Evolutionary conservation across 2,113 vertebrate genomes (phyloP).

Genomic region (Ammodytes marinus): DNA sequence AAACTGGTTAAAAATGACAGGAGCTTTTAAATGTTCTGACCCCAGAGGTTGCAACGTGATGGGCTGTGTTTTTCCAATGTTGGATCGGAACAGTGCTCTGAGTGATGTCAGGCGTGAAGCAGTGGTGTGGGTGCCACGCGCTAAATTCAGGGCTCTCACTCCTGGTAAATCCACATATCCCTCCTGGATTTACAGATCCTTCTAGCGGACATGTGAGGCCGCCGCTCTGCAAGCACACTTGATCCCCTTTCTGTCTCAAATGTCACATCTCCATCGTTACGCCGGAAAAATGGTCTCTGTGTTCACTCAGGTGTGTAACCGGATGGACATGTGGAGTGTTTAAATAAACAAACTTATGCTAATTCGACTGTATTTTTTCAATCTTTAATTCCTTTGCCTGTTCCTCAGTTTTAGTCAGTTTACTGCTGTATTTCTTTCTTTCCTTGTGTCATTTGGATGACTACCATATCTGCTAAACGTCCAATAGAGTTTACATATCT

Average conservation of each 20-base stretch:
- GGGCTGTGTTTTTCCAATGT: slow-evolving; percentile 2
- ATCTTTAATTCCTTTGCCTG: background rate
- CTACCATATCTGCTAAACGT: background rate
- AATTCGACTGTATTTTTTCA: background rate
- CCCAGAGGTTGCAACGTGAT: slow-evolving; percentile 5
- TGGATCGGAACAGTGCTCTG: background rate
- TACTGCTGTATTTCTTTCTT: background rate
- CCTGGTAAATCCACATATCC: slow-evolving; percentile 39
- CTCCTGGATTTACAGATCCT: slow-evolving; percentile 56
- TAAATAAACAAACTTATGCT: background rate
- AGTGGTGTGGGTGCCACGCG: background rate
- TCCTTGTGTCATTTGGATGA: slow-evolving; percentile 30
- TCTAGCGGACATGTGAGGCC: slow-evolving; percentile 4
- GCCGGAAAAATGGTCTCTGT: background rate
- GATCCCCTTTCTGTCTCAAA: slow-evolving; percentile 51
- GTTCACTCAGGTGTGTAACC: background rate
- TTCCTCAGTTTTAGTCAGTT: background rate
- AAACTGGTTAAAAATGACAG: slow-evolving; percentile 36
- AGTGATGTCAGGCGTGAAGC: background rate
- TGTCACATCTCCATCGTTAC: slow-evolving; percentile 49
- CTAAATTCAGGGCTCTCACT: slow-evolving; percentile 13
- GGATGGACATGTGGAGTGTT: slow-evolving; percentile 4
- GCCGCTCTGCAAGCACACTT: slow-evolving; percentile 27
- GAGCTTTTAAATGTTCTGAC: slow-evolving; percentile 36
- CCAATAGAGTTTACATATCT: slow-evolving; percentile 43